phyloP scores from a whole-genome alignment of 2,888 invertebrate genomes.

The Crocallis elinguaria region DNA sequence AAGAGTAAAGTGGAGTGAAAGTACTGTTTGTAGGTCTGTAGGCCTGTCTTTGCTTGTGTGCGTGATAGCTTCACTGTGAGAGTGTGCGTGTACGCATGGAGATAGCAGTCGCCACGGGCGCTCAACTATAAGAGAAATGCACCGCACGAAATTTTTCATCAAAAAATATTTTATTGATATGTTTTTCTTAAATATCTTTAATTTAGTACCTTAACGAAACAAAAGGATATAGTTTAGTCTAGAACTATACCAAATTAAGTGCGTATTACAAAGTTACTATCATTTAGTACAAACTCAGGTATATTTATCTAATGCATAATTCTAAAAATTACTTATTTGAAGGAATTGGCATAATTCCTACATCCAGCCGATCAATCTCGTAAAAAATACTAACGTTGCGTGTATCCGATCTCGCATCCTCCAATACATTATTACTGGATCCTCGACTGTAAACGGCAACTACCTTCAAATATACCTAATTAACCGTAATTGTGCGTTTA shows the following conservation, averaged over 20 bases:
- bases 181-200: too few species aligned
- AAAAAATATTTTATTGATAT: neutral
- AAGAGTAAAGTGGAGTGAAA: constrained; percentile 59
- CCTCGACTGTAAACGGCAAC: constrained; percentile 8
- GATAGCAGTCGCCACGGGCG: constrained; percentile 70
- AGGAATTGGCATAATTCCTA: constrained; percentile 33
- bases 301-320: constrained; percentile 1
- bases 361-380: constrained; percentile 23
- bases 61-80: constrained; percentile 56
- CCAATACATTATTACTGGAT: constrained; percentile 24
- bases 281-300: neutral
- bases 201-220: too few species aligned
- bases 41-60: constrained; percentile 63
- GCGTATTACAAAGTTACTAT: too few species aligned
- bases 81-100: constrained; percentile 78
- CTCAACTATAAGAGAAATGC: constrained; percentile 76
- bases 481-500: constrained; percentile 10
- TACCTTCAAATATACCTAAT: constrained; percentile 5
- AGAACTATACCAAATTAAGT: too few species aligned
- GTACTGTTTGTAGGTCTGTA: constrained; percentile 80
- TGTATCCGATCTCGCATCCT: constrained; percentile 54
- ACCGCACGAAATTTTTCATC: constrained; percentile 48
- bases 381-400: constrained; percentile 39
- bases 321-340: constrained; percentile 15
- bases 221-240: too few species aligned